Evolutionary conservation across 2,888 invertebrate species (phyloP).

Genomic region (Electrophaes corylata): DNA sequence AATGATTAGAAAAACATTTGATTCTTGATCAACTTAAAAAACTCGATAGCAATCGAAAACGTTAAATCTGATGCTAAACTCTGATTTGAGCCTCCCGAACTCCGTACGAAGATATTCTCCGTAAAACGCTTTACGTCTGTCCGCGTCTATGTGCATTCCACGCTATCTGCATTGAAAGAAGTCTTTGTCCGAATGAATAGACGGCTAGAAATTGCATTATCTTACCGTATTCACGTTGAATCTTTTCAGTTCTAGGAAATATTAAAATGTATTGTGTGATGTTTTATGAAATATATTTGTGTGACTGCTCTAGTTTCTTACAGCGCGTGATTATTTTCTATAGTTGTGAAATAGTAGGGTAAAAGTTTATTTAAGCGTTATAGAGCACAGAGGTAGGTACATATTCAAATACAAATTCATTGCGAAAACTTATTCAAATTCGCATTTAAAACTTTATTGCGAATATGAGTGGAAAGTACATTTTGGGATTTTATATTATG

Average conservation of each 20-base stretch:
- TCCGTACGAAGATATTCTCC: constrained; percentile 17
- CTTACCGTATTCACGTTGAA: constrained; percentile 4
- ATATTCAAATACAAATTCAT: too few species aligned
- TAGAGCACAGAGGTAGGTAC: too few species aligned
- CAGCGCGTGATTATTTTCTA: too few species aligned
- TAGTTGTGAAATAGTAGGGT: too few species aligned
- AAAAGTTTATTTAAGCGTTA: too few species aligned
- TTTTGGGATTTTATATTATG: too few species aligned
- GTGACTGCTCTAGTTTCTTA: too few species aligned
- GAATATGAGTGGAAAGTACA: too few species aligned
- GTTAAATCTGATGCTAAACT: background rate
- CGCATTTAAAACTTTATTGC: too few species aligned
- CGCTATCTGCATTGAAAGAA: constrained; percentile 29
- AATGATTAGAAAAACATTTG: too few species aligned
- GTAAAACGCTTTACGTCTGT: constrained; percentile 15
- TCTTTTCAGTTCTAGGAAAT: constrained; percentile 7
- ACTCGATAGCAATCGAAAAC: background rate
- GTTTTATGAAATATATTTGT: background rate
- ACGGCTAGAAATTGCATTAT: constrained; percentile 23
- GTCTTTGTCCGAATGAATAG: constrained; percentile 22
- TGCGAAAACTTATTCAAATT: too few species aligned
- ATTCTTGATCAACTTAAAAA: too few species aligned
- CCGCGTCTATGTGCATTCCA: constrained; percentile 18
- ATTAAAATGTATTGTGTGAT: background rate
- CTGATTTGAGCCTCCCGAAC: background rate